Percentiles rank a stretch among this genome's conserved stretches.
These are phyloP conservation scores for Zaprionus kolodkinae DNA, from an alignment of 1,140 invertebrate genomes.

Conservation along the genomic window DNA sequence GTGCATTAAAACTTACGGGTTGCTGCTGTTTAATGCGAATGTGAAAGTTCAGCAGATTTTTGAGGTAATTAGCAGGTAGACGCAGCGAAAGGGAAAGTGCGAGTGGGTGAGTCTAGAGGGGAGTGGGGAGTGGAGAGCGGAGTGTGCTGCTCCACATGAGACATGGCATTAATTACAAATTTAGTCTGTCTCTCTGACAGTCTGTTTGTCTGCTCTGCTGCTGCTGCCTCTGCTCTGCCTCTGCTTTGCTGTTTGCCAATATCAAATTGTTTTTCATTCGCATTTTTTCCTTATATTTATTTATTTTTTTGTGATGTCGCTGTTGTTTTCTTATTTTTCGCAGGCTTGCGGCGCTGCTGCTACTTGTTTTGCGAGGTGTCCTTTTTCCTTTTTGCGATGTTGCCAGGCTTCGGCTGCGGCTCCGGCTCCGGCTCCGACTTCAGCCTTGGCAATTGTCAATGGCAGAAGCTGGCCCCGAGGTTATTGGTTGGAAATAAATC, in stretches of 20 bases:
- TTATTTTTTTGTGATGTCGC: conserved; percentile 29
- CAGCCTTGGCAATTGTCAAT: conserved; percentile 1
- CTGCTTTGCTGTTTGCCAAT: conserved; percentile 52
- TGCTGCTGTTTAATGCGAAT: conserved; percentile 17
- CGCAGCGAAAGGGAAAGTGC: background rate
- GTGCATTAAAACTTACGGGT: conserved; percentile 53
- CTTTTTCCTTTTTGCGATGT: conserved; percentile 38
- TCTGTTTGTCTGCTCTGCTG: conserved; percentile 8
- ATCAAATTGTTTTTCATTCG: conserved; percentile 43
- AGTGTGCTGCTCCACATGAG: conserved; percentile 11
- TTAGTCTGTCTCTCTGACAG: conserved; percentile 22
- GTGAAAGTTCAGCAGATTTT: conserved; percentile 39
- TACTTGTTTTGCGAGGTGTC: conserved; percentile 36
- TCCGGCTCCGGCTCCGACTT: conserved; percentile 1
- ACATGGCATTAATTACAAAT: conserved; percentile 47
- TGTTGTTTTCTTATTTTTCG: conserved; percentile 15
- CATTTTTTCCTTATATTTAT: conserved; percentile 31
- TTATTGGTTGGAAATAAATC: conserved; percentile 75
- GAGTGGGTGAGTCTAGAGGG: background rate
- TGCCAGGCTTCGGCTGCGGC: conserved; percentile 22
- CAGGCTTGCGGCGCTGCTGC: conserved; percentile 35
- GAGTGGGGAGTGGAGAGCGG: background rate
- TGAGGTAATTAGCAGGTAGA: conserved; percentile 47
- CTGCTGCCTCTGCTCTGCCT: background rate
- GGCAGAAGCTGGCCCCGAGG: conserved; percentile 34